These are phyloP conservation scores for Eidolon helvum DNA, from an alignment of 2,113 vertebrate species.

Conservation along the genomic window DNA sequence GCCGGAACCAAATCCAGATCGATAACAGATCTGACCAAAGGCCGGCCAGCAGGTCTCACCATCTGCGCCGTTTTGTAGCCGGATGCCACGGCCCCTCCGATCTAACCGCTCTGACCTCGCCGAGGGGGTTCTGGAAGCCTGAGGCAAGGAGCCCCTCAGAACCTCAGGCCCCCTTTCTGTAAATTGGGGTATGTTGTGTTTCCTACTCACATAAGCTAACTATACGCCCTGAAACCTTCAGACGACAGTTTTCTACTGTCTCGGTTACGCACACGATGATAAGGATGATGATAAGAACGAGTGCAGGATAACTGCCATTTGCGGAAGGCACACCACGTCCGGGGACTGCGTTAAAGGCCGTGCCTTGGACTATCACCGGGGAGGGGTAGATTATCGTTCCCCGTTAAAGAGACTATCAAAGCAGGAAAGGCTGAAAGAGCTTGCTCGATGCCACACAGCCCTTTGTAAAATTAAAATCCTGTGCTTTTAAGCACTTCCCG, in stretches of 20 bases:
- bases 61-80: neutral
- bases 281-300: neutral
- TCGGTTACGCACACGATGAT: neutral
- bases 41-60: neutral
- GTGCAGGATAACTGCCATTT: neutral
- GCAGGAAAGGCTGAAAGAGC: neutral
- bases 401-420: neutral
- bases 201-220: neutral
- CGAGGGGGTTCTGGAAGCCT: neutral
- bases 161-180: neutral
- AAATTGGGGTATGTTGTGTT: neutral
- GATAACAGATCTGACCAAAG: neutral
- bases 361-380: neutral
- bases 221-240: neutral
- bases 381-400: neutral
- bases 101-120: neutral
- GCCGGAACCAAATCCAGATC: neutral
- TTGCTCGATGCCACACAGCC: neutral
- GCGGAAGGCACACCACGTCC: neutral
- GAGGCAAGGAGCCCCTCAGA: neutral
- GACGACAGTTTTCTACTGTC: neutral
- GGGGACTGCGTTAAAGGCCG: neutral
- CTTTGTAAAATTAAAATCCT: neutral
- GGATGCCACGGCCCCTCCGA: neutral
- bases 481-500: neutral